Evolutionary conservation across 2,888 invertebrate genomes (phyloP).

Genomic region (Linyphia triangularis): DNA sequence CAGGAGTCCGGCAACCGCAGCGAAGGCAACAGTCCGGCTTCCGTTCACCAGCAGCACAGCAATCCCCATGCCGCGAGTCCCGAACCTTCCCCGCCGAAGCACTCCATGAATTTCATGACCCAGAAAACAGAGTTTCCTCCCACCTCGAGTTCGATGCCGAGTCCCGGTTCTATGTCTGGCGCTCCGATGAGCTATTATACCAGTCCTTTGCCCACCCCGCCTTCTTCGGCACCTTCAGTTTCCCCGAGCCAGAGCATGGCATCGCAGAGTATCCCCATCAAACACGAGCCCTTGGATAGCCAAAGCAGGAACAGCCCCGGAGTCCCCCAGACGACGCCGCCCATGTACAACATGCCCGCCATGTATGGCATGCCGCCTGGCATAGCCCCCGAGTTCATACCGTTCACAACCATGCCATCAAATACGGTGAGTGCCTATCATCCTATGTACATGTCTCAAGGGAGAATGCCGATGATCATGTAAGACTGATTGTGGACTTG

Average conservation of each 20-base stretch:
- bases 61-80: background rate
- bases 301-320: background rate
- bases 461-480: background rate
- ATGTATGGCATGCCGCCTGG: background rate
- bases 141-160: background rate
- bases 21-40: background rate
- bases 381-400: background rate
- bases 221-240: background rate
- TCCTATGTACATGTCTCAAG: background rate
- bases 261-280: background rate
- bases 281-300: background rate
- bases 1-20: background rate
- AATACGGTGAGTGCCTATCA: background rate
- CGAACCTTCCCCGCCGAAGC: background rate
- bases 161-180: background rate
- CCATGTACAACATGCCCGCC: slow-evolving; percentile 15
- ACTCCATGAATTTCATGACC: background rate
- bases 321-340: background rate
- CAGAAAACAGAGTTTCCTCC: background rate
- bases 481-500: background rate
- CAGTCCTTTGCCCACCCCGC: background rate
- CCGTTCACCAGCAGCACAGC: background rate
- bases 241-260: background rate
- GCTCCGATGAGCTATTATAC: background rate
- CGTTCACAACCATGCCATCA: background rate